Conservation (phyloP, 2,888 invertebrate species). For the Diplazon laetatorius region DNA sequence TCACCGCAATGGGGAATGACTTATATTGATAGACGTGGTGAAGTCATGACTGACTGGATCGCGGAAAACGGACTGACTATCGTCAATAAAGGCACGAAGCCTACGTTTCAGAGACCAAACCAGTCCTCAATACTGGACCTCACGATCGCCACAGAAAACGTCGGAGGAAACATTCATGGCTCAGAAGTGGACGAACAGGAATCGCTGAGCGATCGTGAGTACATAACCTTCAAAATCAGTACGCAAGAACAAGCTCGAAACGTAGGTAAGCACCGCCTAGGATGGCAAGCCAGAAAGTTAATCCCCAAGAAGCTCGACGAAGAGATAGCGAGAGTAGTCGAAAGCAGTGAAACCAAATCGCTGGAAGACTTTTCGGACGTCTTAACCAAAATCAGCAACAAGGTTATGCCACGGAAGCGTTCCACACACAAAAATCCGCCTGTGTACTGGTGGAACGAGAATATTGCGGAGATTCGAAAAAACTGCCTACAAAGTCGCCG, state of each 20-base stretch:
- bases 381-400: constrained; percentile 10
- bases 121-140: constrained; percentile 63
- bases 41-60: constrained; percentile 56
- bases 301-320: background rate
- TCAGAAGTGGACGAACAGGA: constrained; percentile 58
- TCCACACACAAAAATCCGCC: constrained; percentile 2
- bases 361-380: background rate
- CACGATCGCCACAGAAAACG: constrained; percentile 50
- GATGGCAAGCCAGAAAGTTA: background rate
- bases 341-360: background rate
- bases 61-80: constrained; percentile 33
- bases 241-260: background rate
- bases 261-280: background rate
- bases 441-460: constrained; percentile 41
- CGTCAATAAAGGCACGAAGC: constrained; percentile 47
- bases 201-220: constrained; percentile 63
- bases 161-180: constrained; percentile 7
- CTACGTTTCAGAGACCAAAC: constrained; percentile 57
- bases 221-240: constrained; percentile 42
- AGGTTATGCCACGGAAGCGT: constrained; percentile 6
- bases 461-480: background rate
- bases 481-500: background rate
- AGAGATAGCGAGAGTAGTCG: constrained; percentile 4
- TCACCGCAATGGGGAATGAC: constrained; percentile 64
- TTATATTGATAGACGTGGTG: constrained; percentile 51